A percentile compares a stretch with the other conserved stretches of the same genome.
These are phyloP conservation scores for Cantharis nigra DNA, from an alignment of 2,888 invertebrate species.

Conservation along the genomic window DNA sequence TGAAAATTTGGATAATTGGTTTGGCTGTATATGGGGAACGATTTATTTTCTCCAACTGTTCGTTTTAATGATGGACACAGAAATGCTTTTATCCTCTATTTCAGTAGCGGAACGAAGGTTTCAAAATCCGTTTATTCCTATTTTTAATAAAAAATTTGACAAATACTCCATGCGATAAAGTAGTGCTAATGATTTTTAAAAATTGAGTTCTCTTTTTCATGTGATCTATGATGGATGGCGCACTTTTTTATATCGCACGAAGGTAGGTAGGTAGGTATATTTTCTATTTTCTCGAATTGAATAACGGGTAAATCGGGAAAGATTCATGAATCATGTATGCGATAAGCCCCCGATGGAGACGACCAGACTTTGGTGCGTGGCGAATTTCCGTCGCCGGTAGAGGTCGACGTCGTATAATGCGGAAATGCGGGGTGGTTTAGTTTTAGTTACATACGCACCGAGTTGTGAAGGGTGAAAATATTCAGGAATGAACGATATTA, in stretches of 20 bases:
- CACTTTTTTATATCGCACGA: neutral
- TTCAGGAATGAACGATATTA: conserved; percentile 10
- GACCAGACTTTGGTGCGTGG: conserved; percentile 30
- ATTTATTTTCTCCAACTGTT: conserved; percentile 10
- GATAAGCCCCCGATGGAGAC: conserved; percentile 32
- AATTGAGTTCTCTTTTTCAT: neutral
- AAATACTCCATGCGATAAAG: neutral
- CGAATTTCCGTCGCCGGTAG: conserved; percentile 28
- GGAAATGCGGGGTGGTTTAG: conserved; percentile 23
- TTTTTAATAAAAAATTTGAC: neutral
- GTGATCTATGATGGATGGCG: conserved; percentile 9
- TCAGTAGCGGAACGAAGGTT: neutral
- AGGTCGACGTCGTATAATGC: conserved; percentile 5
- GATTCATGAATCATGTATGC: conserved; percentile 36
- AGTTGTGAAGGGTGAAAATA: conserved; percentile 32
- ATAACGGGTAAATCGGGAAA: conserved; percentile 33
- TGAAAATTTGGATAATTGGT: neutral
- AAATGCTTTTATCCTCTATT: conserved; percentile 12
- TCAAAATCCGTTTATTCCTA: neutral
- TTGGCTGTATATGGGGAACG: neutral
- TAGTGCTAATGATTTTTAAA: neutral
- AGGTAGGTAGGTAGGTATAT: conserved; percentile 14
- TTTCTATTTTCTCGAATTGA: conserved; percentile 32
- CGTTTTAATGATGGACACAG: conserved; percentile 9
- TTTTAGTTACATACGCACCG: conserved; percentile 28